Evolutionary conservation across 2,888 invertebrate species (phyloP).

Genomic region (Drosophila picticornis): DNA sequence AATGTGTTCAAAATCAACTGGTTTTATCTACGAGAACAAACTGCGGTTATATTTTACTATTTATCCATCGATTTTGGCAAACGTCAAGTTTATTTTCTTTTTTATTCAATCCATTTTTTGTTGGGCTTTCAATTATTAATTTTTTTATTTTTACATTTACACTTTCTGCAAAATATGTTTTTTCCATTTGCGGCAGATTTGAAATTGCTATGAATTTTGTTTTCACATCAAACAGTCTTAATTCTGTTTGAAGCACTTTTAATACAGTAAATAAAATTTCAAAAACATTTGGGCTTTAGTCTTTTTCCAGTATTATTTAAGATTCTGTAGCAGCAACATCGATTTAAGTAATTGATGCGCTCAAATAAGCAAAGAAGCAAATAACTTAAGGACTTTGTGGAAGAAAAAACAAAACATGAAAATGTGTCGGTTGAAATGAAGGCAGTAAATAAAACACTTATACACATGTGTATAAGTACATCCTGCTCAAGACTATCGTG

Average conservation of each 20-base stretch:
- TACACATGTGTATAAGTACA: conserved; percentile 19
- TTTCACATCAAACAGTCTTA: too few species aligned
- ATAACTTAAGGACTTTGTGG: conserved; percentile 32
- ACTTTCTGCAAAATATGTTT: background rate
- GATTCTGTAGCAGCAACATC: background rate
- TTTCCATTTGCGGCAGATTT: too few species aligned
- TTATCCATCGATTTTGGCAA: background rate
- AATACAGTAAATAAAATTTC: background rate
- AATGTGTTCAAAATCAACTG: background rate
- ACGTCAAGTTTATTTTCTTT: too few species aligned
- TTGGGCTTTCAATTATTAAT: too few species aligned
- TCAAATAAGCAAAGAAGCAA: conserved; percentile 14
- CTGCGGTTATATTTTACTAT: background rate
- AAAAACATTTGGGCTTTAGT: background rate
- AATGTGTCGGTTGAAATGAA: conserved; percentile 60
- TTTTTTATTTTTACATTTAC: background rate
- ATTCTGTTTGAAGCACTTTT: background rate
- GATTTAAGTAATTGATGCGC: conserved; percentile 26
- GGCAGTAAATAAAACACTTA: conserved; percentile 13
- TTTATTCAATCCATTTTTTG: too few species aligned
- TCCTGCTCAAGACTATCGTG: conserved; percentile 20
- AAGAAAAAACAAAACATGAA: conserved; percentile 39
- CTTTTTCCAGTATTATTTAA: background rate
- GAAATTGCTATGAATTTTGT: background rate
- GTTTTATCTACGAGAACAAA: background rate